A percentile compares a stretch with the other conserved stretches of the same genome.
These are phyloP conservation scores for Ricordea florida DNA, from an alignment of 92 coral and sea anemone genomes.

Conservation along the genomic window DNA sequence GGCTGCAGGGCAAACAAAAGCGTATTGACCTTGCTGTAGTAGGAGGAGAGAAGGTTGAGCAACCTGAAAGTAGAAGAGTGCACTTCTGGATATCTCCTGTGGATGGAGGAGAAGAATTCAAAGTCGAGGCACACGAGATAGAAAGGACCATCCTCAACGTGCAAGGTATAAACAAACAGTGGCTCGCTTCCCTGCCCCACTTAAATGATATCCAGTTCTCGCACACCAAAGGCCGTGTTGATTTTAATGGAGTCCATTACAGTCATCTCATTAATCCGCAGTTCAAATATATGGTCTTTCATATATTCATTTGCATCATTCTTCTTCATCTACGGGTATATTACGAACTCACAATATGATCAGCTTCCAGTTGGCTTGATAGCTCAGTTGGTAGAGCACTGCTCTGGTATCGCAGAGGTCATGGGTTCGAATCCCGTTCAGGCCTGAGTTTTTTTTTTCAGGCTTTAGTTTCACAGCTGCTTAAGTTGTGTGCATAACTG, in stretches of 20 bases:
- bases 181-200: slow-evolving; percentile 27
- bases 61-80: slow-evolving; percentile 39
- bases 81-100: slow-evolving; percentile 40
- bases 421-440: too few species aligned
- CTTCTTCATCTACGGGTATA: too few species aligned
- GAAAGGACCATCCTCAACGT: slow-evolving; percentile 12
- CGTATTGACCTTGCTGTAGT: slow-evolving; percentile 45
- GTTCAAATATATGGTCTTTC: too few species aligned
- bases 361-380: too few species aligned
- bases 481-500: too few species aligned
- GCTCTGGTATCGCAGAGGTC: too few species aligned
- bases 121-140: slow-evolving; percentile 9
- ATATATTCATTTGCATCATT: too few species aligned
- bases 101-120: slow-evolving; percentile 13
- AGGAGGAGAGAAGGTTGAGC: slow-evolving; percentile 39
- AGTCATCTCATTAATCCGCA: too few species aligned
- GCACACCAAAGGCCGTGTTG: slow-evolving; percentile 17
- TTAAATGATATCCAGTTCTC: slow-evolving; percentile 13
- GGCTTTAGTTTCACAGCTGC: too few species aligned
- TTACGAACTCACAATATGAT: too few species aligned
- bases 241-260: slow-evolving; percentile 34
- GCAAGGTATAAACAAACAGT: slow-evolving; percentile 12
- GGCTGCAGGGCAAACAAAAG: slow-evolving; percentile 40
- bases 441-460: too few species aligned
- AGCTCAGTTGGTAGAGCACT: too few species aligned